phyloP scores from a whole-genome alignment of 1,140 invertebrate species.

The Paraescarpia echinospica region DNA sequence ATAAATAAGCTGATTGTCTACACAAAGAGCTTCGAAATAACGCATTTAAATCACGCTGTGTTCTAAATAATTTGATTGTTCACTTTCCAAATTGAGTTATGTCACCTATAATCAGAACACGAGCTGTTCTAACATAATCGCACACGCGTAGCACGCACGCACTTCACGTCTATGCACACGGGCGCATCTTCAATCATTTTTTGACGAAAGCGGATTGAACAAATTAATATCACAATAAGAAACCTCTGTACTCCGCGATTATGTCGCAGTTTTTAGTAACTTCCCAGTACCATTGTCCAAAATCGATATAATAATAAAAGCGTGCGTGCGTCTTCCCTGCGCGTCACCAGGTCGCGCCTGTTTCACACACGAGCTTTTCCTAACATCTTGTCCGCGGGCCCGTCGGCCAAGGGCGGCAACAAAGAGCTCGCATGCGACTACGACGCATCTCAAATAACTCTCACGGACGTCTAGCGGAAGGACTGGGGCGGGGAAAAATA shows the following conservation, averaged over 20 bases:
- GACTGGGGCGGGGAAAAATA: neutral
- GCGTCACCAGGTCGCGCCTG: neutral
- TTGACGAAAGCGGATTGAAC: neutral
- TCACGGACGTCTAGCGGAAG: neutral
- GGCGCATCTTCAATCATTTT: neutral
- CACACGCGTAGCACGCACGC: neutral
- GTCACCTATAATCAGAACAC: neutral
- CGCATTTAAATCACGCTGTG: neutral
- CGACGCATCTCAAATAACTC: neutral
- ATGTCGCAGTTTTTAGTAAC: neutral
- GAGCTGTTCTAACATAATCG: neutral
- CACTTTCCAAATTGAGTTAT: neutral
- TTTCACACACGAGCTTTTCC: neutral
- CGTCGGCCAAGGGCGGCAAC: neutral
- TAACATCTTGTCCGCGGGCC: neutral
- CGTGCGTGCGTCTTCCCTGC: neutral
- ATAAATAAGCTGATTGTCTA: too few species aligned
- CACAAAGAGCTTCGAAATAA: neutral
- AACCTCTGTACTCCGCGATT: neutral
- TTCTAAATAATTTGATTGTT: neutral
- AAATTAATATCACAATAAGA: neutral
- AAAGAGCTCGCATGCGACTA: neutral
- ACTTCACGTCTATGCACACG: too few species aligned
- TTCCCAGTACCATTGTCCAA: neutral
- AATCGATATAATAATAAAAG: neutral